These are phyloP conservation scores for Argyrosomus regius DNA, from an alignment of 2,797 vertebrate genomes.

Conservation along the genomic window DNA sequence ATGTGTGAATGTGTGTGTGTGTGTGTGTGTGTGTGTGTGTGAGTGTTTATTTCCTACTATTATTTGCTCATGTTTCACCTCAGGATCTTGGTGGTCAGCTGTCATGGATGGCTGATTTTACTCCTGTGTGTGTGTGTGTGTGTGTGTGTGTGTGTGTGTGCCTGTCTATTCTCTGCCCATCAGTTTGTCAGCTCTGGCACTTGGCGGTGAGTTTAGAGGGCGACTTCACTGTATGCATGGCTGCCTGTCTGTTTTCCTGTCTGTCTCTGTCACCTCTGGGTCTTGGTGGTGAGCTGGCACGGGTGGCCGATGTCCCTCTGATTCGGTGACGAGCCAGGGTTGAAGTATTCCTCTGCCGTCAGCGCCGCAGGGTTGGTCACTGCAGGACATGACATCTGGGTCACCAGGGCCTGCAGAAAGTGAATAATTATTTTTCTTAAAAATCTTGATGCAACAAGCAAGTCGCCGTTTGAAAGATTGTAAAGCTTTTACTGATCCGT, in stretches of 20 bases:
- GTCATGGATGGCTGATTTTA: not conserved
- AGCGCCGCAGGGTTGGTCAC: constrained; percentile 92
- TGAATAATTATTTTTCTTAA: not conserved
- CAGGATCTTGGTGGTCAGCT: constrained; percentile 22
- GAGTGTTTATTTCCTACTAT: constrained; percentile 7
- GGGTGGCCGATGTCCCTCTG: constrained; percentile 94
- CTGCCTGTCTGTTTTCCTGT: constrained; percentile 33
- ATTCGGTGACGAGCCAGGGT: constrained; percentile 89
- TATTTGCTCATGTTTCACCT: constrained; percentile 12
- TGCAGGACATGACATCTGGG: constrained; percentile 91
- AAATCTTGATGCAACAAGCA: not conserved
- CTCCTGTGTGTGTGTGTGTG: constrained; percentile 6
- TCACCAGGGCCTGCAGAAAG: constrained; percentile 90
- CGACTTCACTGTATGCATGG: not conserved
- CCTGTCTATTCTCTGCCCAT: constrained; percentile 21
- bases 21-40: constrained; percentile 1
- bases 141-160: constrained; percentile 8
- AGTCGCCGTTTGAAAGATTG: not conserved
- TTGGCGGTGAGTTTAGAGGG: constrained; percentile 25
- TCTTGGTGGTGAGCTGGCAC: constrained; percentile 98
- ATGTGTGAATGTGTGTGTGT: not conserved
- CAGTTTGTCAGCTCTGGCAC: constrained; percentile 55
- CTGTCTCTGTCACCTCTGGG: constrained; percentile 91
- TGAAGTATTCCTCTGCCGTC: constrained; percentile 97
- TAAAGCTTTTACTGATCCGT: not conserved